Percentiles rank a stretch among this genome's conserved stretches.
phyloP scores from a whole-genome alignment of 2,113 vertebrate species.

The Galbula dea region DNA sequence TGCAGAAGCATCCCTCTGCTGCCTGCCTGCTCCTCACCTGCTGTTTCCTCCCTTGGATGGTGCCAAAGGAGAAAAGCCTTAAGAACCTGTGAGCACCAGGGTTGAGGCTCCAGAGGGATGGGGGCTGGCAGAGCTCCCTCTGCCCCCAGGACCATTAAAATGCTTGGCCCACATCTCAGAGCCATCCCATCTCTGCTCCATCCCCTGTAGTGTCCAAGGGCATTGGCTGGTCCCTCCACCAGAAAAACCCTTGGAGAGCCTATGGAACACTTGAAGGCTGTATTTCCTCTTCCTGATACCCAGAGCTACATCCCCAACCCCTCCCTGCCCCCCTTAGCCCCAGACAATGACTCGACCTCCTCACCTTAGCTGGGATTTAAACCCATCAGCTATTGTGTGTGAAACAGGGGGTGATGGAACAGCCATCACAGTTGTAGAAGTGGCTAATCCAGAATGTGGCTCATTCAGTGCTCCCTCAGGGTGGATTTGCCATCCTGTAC shows the following conservation, averaged over 20 bases:
- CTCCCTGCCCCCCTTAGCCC: background rate
- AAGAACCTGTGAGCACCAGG: background rate
- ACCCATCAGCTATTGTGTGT: background rate
- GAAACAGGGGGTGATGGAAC: no score
- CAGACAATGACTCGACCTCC: background rate
- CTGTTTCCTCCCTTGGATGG: background rate
- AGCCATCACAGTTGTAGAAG: no score
- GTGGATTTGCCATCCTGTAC: background rate
- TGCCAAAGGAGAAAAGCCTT: background rate
- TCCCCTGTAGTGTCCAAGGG: rapidly evolving
- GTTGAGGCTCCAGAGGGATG: rapidly evolving
- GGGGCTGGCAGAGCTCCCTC: no score
- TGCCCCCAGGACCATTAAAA: background rate
- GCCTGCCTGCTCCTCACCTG: background rate
- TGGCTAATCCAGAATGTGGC: background rate
- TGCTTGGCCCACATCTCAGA: background rate
- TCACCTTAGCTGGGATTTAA: background rate
- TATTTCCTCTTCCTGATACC: background rate
- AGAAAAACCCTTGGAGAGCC: background rate
- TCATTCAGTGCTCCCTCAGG: background rate
- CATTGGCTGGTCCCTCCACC: no score
- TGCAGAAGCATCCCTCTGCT: background rate
- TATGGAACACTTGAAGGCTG: background rate
- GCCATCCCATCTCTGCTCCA: background rate
- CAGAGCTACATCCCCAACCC: background rate